Evolutionary conservation across 2,888 invertebrate genomes (phyloP), one percentile per base, ranked within the genome.

Genomic region (Aphidius colemani): DNA sequence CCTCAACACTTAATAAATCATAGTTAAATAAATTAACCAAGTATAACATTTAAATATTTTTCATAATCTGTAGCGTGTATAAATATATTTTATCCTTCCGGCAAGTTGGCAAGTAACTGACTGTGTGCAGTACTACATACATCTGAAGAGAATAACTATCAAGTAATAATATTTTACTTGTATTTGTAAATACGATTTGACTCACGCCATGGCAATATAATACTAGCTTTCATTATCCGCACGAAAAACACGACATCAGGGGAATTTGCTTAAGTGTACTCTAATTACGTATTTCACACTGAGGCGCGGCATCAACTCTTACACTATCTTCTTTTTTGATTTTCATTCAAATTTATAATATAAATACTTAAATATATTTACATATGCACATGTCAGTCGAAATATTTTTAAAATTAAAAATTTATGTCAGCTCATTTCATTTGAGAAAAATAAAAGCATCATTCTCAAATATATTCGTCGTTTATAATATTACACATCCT

Each of bases 281-380:
- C 61, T 71, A 74, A 76, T 76, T 75, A 71, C 68, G 72, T 71
- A 73, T 72, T 72, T 74, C 71, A 65, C 69, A 67, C 68, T 55
- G 64, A 51, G 39, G 63, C 63, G 57, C 61, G 59, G 45, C 57
- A 41, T 56, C 63, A 61, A 56, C 55, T 59, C 55, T 11, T 53
- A 9, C 53, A 53, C 46, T 62, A 66, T 61, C 44, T 53, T 48
- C 51, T 45, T 30, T 7, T 10, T 45, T n/a, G 7, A 40, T 11
- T n/a, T 53, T 11, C 7, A 53, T 40, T 5, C 43, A 39, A 30
- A 49, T 49, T 39, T 7, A 8, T 45, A 45, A 46, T 51, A 51
- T 51, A 39, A 9, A 43, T 49, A 45, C 18, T 39, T 53, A 40
- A 40, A 53, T 40, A 48, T 7, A 18, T 10, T 10, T 13, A 44